These are phyloP conservation scores for Odontomachus brunneus DNA, from an alignment of 1,140 invertebrate genomes.

Conservation along the genomic window DNA sequence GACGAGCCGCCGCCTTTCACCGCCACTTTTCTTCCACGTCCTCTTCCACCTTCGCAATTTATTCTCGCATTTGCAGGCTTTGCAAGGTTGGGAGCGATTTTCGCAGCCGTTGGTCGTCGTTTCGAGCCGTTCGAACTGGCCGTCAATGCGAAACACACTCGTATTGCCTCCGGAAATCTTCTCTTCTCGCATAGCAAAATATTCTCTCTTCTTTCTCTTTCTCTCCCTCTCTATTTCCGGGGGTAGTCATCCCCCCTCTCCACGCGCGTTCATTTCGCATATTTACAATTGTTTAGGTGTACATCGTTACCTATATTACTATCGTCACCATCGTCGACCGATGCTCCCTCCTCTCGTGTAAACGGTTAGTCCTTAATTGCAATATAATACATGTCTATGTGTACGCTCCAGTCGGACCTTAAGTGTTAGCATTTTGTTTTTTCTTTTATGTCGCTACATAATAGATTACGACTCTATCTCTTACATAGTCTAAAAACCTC, in stretches of 20 bases:
- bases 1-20: conserved; percentile 32
- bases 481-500: conserved; percentile 65
- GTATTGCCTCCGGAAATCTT: conserved; percentile 39
- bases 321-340: conserved; percentile 38
- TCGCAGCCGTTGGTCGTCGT: neutral
- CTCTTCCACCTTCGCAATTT: neutral
- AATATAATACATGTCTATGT: conserved; percentile 56
- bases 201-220: conserved; percentile 66
- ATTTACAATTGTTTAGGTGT: conserved; percentile 64
- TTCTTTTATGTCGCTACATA: conserved; percentile 59
- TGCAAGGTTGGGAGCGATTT: neutral
- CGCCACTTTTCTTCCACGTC: neutral
- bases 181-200: conserved; percentile 73
- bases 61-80: conserved; percentile 4
- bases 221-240: neutral
- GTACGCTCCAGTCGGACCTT: conserved; percentile 61
- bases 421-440: conserved; percentile 53
- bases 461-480: conserved; percentile 65
- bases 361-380: conserved; percentile 38
- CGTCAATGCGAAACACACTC: neutral
- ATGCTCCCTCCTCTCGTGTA: conserved; percentile 46
- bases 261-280: conserved; percentile 46
- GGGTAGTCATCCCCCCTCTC: conserved; percentile 5
- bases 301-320: conserved; percentile 32
- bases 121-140: conserved; percentile 8